These are phyloP conservation scores for Pelmatolapia mariae DNA, from an alignment of 2,113 vertebrate genomes.

Conservation along the genomic window DNA sequence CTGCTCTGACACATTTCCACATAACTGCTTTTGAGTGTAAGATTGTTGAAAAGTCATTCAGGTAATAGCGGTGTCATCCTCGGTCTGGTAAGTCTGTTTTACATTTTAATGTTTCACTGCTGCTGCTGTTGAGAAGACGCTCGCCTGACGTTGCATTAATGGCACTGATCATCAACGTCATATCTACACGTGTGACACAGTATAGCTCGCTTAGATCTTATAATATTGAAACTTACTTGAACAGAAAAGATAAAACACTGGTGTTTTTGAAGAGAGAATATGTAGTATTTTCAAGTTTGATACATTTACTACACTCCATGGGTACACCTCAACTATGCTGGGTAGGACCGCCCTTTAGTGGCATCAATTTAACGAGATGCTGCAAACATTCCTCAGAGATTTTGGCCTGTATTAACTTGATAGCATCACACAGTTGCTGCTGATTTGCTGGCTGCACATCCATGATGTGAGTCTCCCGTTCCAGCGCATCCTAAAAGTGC, in stretches of 20 bases:
- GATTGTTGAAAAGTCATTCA: slow-evolving; percentile 4
- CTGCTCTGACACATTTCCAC: not conserved
- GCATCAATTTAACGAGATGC: not conserved
- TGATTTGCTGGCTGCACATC: not conserved
- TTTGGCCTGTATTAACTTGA: not conserved
- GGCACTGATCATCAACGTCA: not conserved
- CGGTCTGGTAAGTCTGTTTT: slow-evolving; percentile 14
- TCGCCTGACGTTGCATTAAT: slow-evolving; percentile 8
- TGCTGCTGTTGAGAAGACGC: slow-evolving; percentile 1
- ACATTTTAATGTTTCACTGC: slow-evolving; percentile 21
- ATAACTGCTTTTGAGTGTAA: slow-evolving; percentile 2
- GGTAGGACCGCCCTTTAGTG: not conserved
- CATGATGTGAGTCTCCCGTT: not conserved
- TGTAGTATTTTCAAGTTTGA: not conserved
- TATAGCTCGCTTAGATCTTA: not conserved
- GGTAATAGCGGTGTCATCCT: not conserved
- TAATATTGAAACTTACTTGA: not conserved
- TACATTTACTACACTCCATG: not conserved
- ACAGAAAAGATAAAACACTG: not conserved
- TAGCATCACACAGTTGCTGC: not conserved
- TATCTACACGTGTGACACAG: not conserved
- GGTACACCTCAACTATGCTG: not conserved
- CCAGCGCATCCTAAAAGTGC: not conserved
- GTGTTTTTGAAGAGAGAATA: not conserved
- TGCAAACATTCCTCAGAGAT: not conserved